These are phyloP conservation scores for Drosophila mayaguana DNA, from an alignment of 2,888 invertebrate species.

Conservation along the genomic window DNA sequence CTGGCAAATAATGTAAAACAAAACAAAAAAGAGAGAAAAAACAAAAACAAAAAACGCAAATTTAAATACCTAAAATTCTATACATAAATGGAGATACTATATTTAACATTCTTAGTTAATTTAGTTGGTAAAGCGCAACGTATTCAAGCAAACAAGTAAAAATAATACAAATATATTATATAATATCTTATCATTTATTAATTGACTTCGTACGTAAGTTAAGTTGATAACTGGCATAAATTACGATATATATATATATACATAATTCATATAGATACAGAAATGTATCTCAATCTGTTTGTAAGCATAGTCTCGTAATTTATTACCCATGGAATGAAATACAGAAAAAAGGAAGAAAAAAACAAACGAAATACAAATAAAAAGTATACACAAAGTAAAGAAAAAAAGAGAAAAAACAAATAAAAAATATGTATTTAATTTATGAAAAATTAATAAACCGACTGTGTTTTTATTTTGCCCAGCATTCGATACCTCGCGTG, in stretches of 20 bases:
- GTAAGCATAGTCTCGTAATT: conserved; percentile 78
- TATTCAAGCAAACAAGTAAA: conserved; percentile 49
- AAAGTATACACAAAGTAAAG: conserved; percentile 49
- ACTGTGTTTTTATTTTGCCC: conserved; percentile 55
- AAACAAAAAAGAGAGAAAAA: conserved; percentile 15
- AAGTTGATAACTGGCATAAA: conserved; percentile 60
- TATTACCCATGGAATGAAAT: conserved; percentile 61
- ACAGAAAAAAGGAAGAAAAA: conserved; percentile 25
- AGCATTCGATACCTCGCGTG: conserved; percentile 20
- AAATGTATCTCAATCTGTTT: conserved; percentile 70
- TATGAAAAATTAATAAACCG: conserved; percentile 78
- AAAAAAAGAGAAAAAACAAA: conserved; percentile 14
- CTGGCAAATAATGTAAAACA: conserved; percentile 61
- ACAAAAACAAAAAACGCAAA: neutral
- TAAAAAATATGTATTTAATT: conserved; percentile 74
- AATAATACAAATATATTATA: conserved; percentile 33
- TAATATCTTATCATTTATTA: conserved; percentile 58
- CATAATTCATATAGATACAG: conserved; percentile 61
- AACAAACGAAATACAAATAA: conserved; percentile 55
- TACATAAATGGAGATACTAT: conserved; percentile 16
- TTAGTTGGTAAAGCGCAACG: conserved; percentile 61
- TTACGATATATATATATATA: conserved; percentile 50
- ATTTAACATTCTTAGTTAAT: conserved; percentile 76
- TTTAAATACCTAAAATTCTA: conserved; percentile 17
- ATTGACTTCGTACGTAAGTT: conserved; percentile 55